These are phyloP conservation scores for Oreochromis spilurus DNA, from an alignment of 2,113 vertebrate genomes.

Conservation along the genomic window DNA sequence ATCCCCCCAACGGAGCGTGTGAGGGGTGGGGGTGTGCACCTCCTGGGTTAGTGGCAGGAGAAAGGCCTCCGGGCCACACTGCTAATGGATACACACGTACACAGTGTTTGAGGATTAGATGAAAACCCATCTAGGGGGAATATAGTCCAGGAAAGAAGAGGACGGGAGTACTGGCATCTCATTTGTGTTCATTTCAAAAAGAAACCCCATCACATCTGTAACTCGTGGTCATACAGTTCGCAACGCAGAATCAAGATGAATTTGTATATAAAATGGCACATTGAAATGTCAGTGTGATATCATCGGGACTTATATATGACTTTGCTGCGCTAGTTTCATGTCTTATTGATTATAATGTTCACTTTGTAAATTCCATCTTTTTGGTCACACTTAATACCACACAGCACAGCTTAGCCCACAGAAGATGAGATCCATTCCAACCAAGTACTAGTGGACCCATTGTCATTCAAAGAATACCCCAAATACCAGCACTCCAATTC, in stretches of 20 bases:
- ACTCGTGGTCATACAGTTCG: not conserved
- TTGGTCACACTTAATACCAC: constrained; percentile 51
- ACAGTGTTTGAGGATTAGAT: constrained; percentile 76
- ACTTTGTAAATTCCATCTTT: constrained; percentile 1
- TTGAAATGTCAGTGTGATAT: not conserved
- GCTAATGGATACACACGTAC: constrained; percentile 64
- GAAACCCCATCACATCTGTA: not conserved
- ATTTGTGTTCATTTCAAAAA: constrained; percentile 28
- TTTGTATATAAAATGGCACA: not conserved
- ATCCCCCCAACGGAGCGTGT: constrained; percentile 69
- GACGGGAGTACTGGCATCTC: constrained; percentile 43
- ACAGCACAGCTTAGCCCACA: not conserved
- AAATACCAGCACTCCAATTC: constrained; percentile 7
- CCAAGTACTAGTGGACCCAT: not conserved
- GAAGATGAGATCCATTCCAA: constrained; percentile 3
- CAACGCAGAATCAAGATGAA: not conserved
- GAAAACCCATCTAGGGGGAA: constrained; percentile 56
- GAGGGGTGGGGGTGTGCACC: not conserved
- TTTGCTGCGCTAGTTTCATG: not conserved
- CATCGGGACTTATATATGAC: not conserved
- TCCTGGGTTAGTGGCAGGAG: constrained; percentile 13
- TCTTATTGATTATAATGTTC: not conserved
- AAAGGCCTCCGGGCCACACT: constrained; percentile 46
- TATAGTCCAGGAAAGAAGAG: constrained; percentile 12
- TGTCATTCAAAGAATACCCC: not conserved